Percentiles rank a stretch among this genome's conserved stretches.
Evolutionary conservation across 2,888 invertebrate species (phyloP).

Genomic region (Dinocampus coccinellae): DNA sequence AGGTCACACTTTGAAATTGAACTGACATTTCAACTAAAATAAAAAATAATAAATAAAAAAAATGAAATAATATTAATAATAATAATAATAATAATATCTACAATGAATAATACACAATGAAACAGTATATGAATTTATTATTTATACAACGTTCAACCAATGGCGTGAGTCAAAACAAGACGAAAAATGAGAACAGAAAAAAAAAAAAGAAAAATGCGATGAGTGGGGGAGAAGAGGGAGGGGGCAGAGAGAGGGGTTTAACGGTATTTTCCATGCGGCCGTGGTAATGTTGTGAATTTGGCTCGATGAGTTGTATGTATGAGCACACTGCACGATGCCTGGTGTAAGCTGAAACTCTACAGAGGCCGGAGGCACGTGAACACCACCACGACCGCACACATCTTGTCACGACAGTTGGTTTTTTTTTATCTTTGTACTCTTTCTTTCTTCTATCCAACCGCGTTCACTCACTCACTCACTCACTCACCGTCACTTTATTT

Average conservation of each 20-base stretch:
- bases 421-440: slow-evolving; percentile 1
- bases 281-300: slow-evolving; percentile 16
- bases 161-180: neutral
- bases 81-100: no score
- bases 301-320: slow-evolving; percentile 18
- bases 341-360: slow-evolving; percentile 34
- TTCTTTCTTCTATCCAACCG: neutral
- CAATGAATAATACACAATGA: neutral
- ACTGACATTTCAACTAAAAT: neutral
- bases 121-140: neutral
- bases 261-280: slow-evolving; percentile 7
- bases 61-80: neutral
- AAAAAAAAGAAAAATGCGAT: neutral
- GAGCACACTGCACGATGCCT: no score
- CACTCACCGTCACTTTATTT: neutral
- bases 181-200: neutral
- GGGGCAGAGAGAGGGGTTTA: no score
- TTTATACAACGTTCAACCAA: neutral
- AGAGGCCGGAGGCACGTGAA: slow-evolving; percentile 21
- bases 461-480: no score
- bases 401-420: neutral
- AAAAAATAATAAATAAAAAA: neutral
- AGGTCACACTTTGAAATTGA: neutral
- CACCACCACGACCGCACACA: slow-evolving; percentile 1
- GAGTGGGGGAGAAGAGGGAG: no score